A percentile compares a stretch with the other conserved stretches of the same genome.
Evolutionary conservation across 2,888 invertebrate genomes (phyloP).

Genomic region (Sepioteuthis lessoniana): DNA sequence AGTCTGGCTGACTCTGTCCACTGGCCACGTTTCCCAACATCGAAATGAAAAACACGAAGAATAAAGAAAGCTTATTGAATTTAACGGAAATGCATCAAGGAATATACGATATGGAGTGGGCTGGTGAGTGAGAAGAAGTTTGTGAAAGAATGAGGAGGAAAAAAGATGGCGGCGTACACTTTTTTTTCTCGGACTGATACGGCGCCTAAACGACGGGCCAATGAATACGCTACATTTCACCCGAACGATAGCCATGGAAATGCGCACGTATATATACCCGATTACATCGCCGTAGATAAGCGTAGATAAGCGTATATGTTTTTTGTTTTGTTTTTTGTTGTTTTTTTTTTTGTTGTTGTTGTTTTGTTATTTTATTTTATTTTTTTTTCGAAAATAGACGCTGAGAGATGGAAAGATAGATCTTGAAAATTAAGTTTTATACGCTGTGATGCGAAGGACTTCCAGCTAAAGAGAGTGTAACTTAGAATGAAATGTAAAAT

Average conservation of each 20-base stretch:
- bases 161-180: not conserved
- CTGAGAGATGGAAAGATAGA: not conserved
- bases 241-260: not conserved
- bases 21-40: not conserved
- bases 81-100: not conserved
- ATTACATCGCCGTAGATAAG: not conserved
- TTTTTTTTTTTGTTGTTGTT: no score
- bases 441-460: not conserved
- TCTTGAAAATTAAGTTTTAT: not conserved
- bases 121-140: not conserved
- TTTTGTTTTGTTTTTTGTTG: no score
- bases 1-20: constrained; percentile 6
- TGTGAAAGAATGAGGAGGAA: not conserved
- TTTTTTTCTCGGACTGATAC: not conserved
- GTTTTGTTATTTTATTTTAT: no score
- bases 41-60: not conserved
- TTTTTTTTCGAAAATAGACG: not conserved
- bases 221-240: not conserved
- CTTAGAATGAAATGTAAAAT: not conserved
- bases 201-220: constrained; percentile 5
- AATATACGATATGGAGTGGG: not conserved
- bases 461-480: not conserved
- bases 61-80: not conserved
- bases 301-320: no score
- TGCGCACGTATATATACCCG: not conserved